Percentiles rank a stretch among this genome's conserved stretches.
These are phyloP conservation scores for Hypercompe scribonia DNA, from an alignment of 2,888 invertebrate genomes.

Conservation along the genomic window DNA sequence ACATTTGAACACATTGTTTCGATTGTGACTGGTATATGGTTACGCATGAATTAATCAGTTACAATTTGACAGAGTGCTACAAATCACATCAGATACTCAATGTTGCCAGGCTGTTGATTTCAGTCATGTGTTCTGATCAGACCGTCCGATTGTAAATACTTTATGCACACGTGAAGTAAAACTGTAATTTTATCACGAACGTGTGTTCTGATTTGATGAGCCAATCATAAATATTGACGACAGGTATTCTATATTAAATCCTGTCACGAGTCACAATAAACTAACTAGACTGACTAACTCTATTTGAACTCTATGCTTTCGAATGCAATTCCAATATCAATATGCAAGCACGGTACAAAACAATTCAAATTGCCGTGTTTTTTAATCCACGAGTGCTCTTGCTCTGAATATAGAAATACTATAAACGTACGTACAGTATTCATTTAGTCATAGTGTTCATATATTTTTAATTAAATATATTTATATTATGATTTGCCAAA, in stretches of 20 bases:
- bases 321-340: slow-evolving; percentile 47
- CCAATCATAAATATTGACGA: slow-evolving; percentile 17
- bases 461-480: too few species aligned
- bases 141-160: not conserved
- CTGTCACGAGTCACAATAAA: slow-evolving; percentile 52
- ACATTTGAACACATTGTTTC: slow-evolving; percentile 57
- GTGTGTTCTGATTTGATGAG: slow-evolving; percentile 9
- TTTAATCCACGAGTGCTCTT: slow-evolving; percentile 20
- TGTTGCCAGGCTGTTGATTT: slow-evolving; percentile 51
- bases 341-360: slow-evolving; percentile 46
- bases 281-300: slow-evolving; percentile 47
- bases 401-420: slow-evolving; percentile 7
- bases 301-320: slow-evolving; percentile 48
- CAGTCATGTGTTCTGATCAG: slow-evolving; percentile 22
- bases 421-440: not conserved
- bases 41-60: slow-evolving; percentile 62
- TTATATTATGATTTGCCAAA: too few species aligned
- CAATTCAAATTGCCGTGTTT: slow-evolving; percentile 45
- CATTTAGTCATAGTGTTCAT: too few species aligned
- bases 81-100: slow-evolving; percentile 56
- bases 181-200: not conserved
- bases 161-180: slow-evolving; percentile 9
- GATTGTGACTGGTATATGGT: slow-evolving; percentile 54
- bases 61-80: slow-evolving; percentile 59
- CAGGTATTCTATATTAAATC: slow-evolving; percentile 46